A percentile compares a stretch with the other conserved stretches of the same genome.
Evolutionary conservation across 2,888 invertebrate genomes (phyloP).

Genomic region (Drosophila percnosoma): DNA sequence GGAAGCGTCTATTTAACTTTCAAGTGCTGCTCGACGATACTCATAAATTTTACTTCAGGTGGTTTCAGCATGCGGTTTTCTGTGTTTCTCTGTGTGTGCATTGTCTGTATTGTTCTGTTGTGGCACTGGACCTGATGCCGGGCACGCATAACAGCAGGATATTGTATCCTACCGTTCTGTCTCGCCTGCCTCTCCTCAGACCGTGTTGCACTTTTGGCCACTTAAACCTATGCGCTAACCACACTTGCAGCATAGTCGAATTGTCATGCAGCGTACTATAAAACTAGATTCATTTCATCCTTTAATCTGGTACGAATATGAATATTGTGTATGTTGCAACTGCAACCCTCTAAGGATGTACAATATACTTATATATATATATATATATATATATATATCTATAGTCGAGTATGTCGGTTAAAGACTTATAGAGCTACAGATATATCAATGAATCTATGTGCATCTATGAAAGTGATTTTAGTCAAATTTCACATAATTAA

Average conservation of each 20-base stretch:
- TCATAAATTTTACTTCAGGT: conserved; percentile 79
- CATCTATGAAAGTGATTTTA: no score
- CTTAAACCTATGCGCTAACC: conserved; percentile 55
- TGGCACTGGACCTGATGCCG: conserved; percentile 55
- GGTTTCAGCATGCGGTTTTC: conserved; percentile 56
- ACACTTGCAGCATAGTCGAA: conserved; percentile 14
- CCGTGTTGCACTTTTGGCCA: conserved; percentile 75
- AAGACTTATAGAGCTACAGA: neutral
- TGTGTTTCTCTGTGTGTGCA: conserved; percentile 19
- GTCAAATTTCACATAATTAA: no score
- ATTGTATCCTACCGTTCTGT: conserved; percentile 47
- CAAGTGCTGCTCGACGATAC: conserved; percentile 76
- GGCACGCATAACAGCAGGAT: conserved; percentile 41
- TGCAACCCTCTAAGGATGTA: neutral
- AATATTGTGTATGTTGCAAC: neutral
- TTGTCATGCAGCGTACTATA: neutral
- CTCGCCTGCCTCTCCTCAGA: conserved; percentile 19
- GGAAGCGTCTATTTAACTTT: conserved; percentile 76
- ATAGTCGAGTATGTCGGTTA: no score
- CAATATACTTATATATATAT: no score
- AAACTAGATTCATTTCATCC: neutral
- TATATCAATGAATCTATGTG: neutral
- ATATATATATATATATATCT: no score
- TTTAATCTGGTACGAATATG: neutral
- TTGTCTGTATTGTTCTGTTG: conserved; percentile 57